Evolutionary conservation across 2,797 vertebrate species (phyloP).

Genomic region (Stomatorhinus walkeri): DNA sequence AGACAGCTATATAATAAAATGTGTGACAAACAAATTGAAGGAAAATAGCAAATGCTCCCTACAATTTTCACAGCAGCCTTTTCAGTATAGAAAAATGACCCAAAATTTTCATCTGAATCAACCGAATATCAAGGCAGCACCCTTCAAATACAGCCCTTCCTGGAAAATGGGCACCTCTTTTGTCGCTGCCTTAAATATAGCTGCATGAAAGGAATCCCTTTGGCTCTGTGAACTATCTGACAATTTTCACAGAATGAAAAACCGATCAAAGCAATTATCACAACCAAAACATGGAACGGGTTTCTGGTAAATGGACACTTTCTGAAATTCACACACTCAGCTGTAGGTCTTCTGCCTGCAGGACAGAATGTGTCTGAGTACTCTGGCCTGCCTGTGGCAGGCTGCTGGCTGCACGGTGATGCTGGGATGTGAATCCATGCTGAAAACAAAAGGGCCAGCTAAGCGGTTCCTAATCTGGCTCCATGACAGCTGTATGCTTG

Average conservation of each 20-base stretch:
- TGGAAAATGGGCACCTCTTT: neutral
- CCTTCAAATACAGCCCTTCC: neutral
- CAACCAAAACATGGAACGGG: neutral
- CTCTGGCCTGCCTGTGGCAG: neutral
- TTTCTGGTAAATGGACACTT: neutral
- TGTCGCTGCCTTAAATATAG: neutral
- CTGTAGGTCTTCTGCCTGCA: neutral
- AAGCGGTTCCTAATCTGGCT: neutral
- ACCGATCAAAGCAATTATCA: neutral
- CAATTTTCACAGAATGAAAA: neutral
- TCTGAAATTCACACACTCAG: neutral
- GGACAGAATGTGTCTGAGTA: neutral
- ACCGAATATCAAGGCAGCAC: neutral
- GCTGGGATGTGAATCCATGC: neutral
- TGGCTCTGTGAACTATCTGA: neutral
- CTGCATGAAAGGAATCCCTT: neutral
- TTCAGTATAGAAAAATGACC: neutral
- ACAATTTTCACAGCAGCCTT: neutral
- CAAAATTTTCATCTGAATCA: neutral
- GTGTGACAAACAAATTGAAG: neutral
- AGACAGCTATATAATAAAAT: neutral
- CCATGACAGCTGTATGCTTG: neutral
- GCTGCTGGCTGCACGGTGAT: neutral
- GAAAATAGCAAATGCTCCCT: neutral
- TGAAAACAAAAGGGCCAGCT: neutral